Conservation (phyloP, 2,888 invertebrate species). For the Cerastis leucographa region DNA sequence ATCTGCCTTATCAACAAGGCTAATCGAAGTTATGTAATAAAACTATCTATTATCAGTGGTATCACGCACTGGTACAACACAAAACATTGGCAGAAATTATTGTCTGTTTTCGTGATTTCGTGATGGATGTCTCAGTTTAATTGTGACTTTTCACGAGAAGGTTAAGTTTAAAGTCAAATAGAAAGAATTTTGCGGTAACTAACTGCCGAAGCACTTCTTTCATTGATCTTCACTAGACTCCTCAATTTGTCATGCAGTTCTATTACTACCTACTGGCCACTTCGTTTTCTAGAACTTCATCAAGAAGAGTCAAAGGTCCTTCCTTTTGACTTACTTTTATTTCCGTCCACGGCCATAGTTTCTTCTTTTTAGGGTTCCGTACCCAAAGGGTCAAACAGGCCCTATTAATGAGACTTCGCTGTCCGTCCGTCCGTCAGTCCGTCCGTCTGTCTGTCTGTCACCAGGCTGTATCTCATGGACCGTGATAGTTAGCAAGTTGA, state of each 20-base stretch:
- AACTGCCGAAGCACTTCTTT: neutral
- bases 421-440: no score
- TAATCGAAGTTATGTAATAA: conserved; percentile 56
- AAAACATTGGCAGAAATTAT: conserved; percentile 21
- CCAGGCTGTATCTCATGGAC: no score
- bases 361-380: no score
- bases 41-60: conserved; percentile 34
- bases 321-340: neutral
- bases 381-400: no score
- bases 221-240: neutral
- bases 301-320: neutral
- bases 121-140: conserved; percentile 1
- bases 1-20: conserved; percentile 40
- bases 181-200: neutral
- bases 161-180: neutral
- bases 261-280: neutral
- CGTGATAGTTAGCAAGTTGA: no score
- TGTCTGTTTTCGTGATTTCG: neutral
- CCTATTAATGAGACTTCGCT: no score
- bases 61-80: conserved; percentile 6
- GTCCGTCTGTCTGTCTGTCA: no score
- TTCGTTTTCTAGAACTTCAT: neutral
- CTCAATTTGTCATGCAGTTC: neutral
- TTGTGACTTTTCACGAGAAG: neutral
- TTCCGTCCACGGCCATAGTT: neutral